A percentile compares a stretch with the other conserved stretches of the same genome.
These are phyloP conservation scores for Rhincodon typus DNA, from an alignment of 2,797 vertebrate genomes.

Conservation along the genomic window DNA sequence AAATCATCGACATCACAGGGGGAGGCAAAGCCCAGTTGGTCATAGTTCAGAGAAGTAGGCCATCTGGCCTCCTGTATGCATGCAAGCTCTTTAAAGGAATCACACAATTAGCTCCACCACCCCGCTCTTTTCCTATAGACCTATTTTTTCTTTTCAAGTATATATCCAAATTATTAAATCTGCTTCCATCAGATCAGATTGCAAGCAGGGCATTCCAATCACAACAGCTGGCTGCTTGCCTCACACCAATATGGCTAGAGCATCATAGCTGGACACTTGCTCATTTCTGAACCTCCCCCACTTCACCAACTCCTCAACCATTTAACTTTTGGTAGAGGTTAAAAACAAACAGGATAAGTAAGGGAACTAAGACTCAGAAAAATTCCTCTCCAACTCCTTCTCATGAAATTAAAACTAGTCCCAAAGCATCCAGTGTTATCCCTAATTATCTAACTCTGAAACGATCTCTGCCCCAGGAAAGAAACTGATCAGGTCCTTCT, in stretches of 20 bases:
- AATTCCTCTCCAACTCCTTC: background rate
- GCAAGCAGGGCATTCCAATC: background rate
- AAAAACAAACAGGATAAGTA: background rate
- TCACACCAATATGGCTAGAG: background rate
- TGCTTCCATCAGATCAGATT: background rate
- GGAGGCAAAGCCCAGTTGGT: background rate
- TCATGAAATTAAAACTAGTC: background rate
- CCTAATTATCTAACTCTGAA: background rate
- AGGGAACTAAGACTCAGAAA: background rate
- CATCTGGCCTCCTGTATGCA: too few species aligned
- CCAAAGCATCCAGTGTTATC: background rate
- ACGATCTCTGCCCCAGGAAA: background rate
- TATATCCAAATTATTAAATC: background rate
- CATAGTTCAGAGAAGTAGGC: background rate
- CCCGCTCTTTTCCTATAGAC: too few species aligned
- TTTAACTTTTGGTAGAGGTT: background rate
- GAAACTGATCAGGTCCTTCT: background rate
- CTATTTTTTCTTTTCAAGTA: background rate
- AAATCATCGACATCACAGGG: background rate
- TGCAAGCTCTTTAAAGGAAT: background rate
- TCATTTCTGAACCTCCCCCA: background rate
- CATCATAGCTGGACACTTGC: background rate
- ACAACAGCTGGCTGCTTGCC: background rate
- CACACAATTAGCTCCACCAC: too few species aligned
- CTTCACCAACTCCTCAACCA: background rate